These are phyloP conservation scores for Pongo pygmaeus DNA, from an alignment of 2,113 vertebrate species.

Conservation along the genomic window DNA sequence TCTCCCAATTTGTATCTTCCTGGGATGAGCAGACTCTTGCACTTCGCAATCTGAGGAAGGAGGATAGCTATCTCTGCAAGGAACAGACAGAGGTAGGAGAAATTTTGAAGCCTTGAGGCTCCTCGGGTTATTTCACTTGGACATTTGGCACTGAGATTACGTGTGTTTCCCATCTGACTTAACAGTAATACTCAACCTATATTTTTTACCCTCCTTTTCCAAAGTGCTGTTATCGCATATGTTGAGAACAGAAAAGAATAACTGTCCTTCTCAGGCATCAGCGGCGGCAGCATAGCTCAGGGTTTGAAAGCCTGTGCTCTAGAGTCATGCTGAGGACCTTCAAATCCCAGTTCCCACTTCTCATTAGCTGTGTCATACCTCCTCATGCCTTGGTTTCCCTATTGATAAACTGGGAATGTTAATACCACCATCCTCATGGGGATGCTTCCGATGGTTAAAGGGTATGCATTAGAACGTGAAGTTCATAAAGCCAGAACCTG, in stretches of 20 bases:
- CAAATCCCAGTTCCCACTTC: not conserved
- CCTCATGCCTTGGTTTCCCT: not conserved
- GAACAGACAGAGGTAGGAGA: not conserved
- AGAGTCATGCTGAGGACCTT: not conserved
- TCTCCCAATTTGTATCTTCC: not conserved
- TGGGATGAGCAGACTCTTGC: not conserved
- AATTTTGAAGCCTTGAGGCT: not conserved
- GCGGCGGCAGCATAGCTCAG: accelerated
- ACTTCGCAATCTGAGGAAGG: not conserved
- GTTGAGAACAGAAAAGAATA: not conserved
- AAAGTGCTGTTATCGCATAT: not conserved
- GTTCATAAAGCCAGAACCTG: not conserved
- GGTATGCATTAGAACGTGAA: not conserved
- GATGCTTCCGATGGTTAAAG: not conserved
- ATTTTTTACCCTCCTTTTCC: not conserved
- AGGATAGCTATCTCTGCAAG: not conserved
- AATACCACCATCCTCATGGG: accelerated
- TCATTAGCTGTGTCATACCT: not conserved
- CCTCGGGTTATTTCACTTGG: not conserved
- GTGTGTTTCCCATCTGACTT: not conserved
- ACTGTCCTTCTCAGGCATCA: not conserved
- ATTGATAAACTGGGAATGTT: not conserved
- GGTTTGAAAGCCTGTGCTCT: not conserved
- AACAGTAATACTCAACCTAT: too few species aligned
- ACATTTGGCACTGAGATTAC: not conserved